phyloP scores from a whole-genome alignment of 2,888 invertebrate genomes.

The Arrhopalites spinosus region DNA sequence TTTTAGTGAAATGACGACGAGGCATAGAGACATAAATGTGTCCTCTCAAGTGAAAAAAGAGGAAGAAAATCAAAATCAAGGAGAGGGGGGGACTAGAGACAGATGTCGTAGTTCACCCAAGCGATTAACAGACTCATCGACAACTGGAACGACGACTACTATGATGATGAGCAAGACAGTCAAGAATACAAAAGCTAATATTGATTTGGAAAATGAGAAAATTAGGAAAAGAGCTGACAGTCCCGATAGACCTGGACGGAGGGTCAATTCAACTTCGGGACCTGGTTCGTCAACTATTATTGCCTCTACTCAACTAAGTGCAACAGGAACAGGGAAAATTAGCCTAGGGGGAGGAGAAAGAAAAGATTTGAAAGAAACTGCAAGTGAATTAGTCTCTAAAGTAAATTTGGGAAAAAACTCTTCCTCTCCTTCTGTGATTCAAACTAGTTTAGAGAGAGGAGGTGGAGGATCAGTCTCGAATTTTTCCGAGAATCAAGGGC shows the following conservation, averaged over 20 bases:
- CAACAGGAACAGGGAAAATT: background rate
- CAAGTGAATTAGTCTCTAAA: background rate
- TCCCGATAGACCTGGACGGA: background rate
- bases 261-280: background rate
- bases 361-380: background rate
- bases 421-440: background rate
- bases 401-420: background rate
- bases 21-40: too few relatives aligned
- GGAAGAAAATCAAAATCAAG: background rate
- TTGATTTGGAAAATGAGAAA: conserved; percentile 3
- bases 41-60: too few relatives aligned
- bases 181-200: background rate
- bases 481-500: background rate
- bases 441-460: too few relatives aligned
- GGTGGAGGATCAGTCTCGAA: too few relatives aligned
- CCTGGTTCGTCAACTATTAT: background rate
- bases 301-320: background rate
- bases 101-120: background rate
- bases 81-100: background rate
- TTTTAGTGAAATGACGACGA: background rate
- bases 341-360: background rate
- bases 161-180: background rate
- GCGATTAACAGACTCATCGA: background rate
- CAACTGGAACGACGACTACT: background rate
- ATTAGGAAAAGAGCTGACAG: conserved; percentile 6